Percentiles rank a stretch among this genome's conserved stretches.
Evolutionary conservation across 2,888 invertebrate genomes (phyloP).

Genomic region (Habroteleia sp.): DNA sequence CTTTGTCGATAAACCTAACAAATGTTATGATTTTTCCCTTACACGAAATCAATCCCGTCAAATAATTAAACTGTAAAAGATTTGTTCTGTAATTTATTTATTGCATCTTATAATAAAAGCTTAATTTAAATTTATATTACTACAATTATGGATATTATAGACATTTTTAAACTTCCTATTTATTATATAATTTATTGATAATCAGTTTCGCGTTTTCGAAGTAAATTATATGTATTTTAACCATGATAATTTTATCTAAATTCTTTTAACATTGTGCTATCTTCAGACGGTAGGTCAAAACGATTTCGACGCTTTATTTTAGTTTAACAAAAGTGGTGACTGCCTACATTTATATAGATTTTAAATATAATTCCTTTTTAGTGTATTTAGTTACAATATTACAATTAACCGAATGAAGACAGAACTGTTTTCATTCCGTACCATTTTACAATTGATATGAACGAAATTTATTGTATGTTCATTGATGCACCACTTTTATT

Average conservation of each 20-base stretch:
- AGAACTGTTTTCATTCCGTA: too few relatives aligned
- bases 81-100: slow-evolving; percentile 44
- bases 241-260: slow-evolving; percentile 25
- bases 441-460: too few relatives aligned
- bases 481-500: slow-evolving; percentile 38
- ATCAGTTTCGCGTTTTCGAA: slow-evolving; percentile 30
- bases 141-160: slow-evolving; percentile 46
- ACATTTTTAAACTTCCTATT: slow-evolving; percentile 40
- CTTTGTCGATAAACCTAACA: too few relatives aligned
- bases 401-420: too few relatives aligned
- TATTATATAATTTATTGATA: slow-evolving; percentile 42
- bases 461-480: too few relatives aligned
- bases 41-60: too few relatives aligned
- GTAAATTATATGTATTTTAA: slow-evolving; percentile 41
- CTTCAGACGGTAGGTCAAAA: slow-evolving; percentile 58
- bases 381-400: too few relatives aligned
- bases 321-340: slow-evolving; percentile 35
- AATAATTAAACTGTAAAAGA: too few relatives aligned
- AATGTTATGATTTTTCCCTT: too few relatives aligned
- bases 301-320: slow-evolving; percentile 37
- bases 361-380: neutral
- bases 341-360: neutral
- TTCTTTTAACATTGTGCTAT: slow-evolving; percentile 28
- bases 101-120: slow-evolving; percentile 60
- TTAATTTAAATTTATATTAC: slow-evolving; percentile 38